Evolutionary conservation across 2,113 vertebrate genomes (phyloP), one percentile per base, ranked within the genome.

Genomic region (Empidonax alnorum): DNA sequence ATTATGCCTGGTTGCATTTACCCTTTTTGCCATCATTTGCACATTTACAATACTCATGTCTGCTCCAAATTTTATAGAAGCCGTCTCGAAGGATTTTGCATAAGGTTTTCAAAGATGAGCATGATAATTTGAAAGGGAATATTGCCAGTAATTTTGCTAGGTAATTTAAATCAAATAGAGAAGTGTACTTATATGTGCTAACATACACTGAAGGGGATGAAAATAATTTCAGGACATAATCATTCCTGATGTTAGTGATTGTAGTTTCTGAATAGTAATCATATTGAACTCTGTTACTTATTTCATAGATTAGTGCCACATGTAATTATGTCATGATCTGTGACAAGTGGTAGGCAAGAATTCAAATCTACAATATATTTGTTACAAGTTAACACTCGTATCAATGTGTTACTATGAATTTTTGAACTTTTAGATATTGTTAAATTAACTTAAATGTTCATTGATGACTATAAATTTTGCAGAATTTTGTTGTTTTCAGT

Each of bases 1-100:
- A 14, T 97, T 99, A 44, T 99, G 99, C 94, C 97, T 99, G 63
- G 98, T 99, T 96, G 98, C 98, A 30, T 99, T 99, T 94, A 98
- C 98, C 3, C 98, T 99, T 71, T 99, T 99, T 95, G 98, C 99
- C 87, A 98, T 99, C 95, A 98, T 99, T 90, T 99, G 98, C 97
- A 99, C 99, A 47, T 98, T 99, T 93, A 98, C 98, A 81, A 99
- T 99, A 92, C 97, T 99, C 73, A 98, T 99, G 98, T 98, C 99
- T 4, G 99, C 99, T 52, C 99, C 98, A 37, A 99, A 99, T 95
- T 99, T 99, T 95, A 98, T 99, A 44, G 98, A 99, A 96, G 99
- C 99, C 7, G 98, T 99, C 92, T 98, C 98, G 50, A 99, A 99
- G 95, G 98, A 99, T 97, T 99, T 99, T 94, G 98, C 98, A 83